Base-by-base conservation (phyloP, 2,113 vertebrate genomes). In the Channa maculata region DNA sequence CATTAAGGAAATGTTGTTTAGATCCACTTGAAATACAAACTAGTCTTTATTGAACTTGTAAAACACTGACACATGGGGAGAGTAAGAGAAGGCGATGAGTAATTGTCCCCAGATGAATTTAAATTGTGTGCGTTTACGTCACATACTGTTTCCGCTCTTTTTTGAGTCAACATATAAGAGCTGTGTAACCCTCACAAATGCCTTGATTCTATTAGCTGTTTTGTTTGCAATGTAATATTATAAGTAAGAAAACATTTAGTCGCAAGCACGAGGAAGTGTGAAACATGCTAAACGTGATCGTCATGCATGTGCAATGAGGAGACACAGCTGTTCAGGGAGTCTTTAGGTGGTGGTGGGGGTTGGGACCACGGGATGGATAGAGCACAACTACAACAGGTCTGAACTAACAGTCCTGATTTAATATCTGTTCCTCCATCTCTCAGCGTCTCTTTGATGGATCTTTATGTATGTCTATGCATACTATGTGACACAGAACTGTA, bases 401-500 rank as follows among this genome's bases (percentile, higher is more conserved):
- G 59, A 67, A 76, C 79, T 83, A 89, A 90, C 79, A 75, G 71
- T 65, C 78, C 49, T 85, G 74, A 89, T 88, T 77, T 89, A 86
- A 90, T 77, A 70, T 77, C 58, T 8, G 33, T n/a, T 55, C 83
- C 80, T 81, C 48, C 39, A 64, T 86, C 70, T 80, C 79, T 71
- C 67, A 71, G 81, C 34, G 43, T 73, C 46, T 73, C 50, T 82
- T 78, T 93, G 90, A 90, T 79, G 60, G 83, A 92, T 86, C 84
- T 86, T 75, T 88, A 88, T 87, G 76, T 79, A 83, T 84, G 75
- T 84, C 83, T 75, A 55, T 87, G 83, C 79, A 85, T 86, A 86
- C 76, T 79, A 84, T 88, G 74, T 86, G 89, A 88, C 86, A 88
- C 79, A 82, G 71, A 87, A 86, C 84, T 91, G 80, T 92, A 93